A percentile compares a stretch with the other conserved stretches of the same genome.
Conservation (phyloP, 2,113 vertebrate genomes). For the Apodemus speciosus region DNA sequence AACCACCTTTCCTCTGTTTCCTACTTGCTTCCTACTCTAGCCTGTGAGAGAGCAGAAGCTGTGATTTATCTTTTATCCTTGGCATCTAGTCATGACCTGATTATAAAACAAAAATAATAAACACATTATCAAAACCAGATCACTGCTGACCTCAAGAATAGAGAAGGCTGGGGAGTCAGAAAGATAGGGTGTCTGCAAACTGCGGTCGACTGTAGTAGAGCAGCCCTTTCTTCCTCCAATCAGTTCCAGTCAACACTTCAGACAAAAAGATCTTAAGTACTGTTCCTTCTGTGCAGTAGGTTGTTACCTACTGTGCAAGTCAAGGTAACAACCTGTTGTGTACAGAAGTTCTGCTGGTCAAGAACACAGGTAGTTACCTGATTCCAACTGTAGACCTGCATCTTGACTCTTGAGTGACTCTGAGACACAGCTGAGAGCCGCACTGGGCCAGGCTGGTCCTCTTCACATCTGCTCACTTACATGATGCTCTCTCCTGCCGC, state of each 20-base stretch:
- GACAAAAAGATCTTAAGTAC: not conserved
- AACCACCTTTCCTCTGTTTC: not conserved
- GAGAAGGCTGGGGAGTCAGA: not conserved
- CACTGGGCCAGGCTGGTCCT: not conserved
- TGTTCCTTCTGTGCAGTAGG: no score
- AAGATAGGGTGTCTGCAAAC: not conserved
- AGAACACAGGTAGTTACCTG: not conserved
- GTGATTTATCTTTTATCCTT: conserved; percentile 22
- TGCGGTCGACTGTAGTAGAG: not conserved
- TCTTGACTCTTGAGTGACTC: not conserved
- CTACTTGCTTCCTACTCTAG: not conserved
- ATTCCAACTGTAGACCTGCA: not conserved
- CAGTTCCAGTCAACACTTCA: not conserved
- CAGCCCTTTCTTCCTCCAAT: not conserved
- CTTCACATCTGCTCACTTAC: not conserved
- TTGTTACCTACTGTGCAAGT: not conserved
- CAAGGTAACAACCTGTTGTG: not conserved
- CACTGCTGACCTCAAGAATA: not conserved
- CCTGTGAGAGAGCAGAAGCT: not conserved
- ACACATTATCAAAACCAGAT: not conserved
- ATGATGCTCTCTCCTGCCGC: not conserved
- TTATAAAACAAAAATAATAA: conserved; percentile 14
- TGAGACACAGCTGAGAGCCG: not conserved
- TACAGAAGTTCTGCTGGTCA: not conserved
- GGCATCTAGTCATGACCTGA: not conserved